A percentile compares a stretch with the other conserved stretches of the same genome.
These are phyloP conservation scores for Mustela lutreola DNA, from an alignment of 2,113 vertebrate genomes.

Conservation along the genomic window DNA sequence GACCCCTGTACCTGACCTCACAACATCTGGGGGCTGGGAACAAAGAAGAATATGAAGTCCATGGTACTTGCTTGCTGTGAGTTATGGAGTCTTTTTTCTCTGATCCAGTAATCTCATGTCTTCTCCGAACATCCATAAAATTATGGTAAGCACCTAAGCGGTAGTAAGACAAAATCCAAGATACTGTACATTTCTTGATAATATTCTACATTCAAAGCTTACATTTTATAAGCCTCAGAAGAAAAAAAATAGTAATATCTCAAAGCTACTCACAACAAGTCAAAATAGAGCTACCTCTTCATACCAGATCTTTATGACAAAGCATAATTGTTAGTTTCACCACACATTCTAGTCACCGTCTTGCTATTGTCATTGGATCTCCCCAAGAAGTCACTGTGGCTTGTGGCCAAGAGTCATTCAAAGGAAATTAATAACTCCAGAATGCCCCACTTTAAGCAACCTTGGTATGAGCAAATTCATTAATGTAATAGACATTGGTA, in stretches of 20 bases:
- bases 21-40: neutral
- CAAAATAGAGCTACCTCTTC: neutral
- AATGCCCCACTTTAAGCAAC: neutral
- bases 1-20: neutral
- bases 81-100: neutral
- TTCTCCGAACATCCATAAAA: neutral
- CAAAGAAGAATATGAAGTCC: neutral
- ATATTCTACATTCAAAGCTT: neutral
- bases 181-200: neutral
- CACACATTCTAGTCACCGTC: neutral
- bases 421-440: neutral
- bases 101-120: neutral
- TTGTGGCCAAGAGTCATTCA: neutral
- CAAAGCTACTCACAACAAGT: neutral
- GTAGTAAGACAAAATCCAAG: neutral
- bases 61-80: neutral
- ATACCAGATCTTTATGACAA: neutral
- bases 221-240: neutral
- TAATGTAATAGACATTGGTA: neutral
- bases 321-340: neutral
- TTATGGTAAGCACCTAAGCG: neutral
- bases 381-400: conserved; percentile 29
- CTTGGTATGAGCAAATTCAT: neutral
- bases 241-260: neutral
- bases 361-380: neutral